phyloP scores from a whole-genome alignment of 2,113 vertebrate species.

The Ceratotherium simum region DNA sequence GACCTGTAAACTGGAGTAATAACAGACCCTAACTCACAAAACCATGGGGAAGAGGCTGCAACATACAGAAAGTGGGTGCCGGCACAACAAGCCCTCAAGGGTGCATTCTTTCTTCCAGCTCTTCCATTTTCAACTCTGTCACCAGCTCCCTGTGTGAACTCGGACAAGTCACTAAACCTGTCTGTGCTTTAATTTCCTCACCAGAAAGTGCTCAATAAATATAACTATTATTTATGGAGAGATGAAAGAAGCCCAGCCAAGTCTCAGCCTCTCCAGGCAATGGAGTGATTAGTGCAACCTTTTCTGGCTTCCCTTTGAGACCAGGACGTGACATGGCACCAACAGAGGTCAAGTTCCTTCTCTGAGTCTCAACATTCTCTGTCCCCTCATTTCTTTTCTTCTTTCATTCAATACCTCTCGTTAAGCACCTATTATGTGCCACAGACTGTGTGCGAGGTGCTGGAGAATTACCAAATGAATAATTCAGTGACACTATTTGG shows the following conservation, averaged over 20 bases:
- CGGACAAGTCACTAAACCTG: not conserved
- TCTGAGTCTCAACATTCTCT: not conserved
- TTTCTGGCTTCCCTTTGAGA: not conserved
- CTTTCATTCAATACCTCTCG: not conserved
- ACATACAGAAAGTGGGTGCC: not conserved
- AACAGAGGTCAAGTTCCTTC: not conserved
- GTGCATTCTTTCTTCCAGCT: not conserved
- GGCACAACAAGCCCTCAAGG: rapidly evolving
- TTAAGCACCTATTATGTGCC: not conserved
- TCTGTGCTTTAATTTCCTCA: not conserved
- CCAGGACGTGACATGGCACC: too few species aligned
- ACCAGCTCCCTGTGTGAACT: not conserved
- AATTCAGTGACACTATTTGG: not conserved
- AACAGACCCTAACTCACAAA: not conserved
- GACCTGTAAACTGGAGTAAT: not conserved
- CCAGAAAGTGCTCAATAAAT: not conserved
- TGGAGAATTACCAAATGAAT: not conserved
- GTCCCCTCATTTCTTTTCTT: not conserved
- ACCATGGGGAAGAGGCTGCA: not conserved
- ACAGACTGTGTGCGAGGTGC: not conserved
- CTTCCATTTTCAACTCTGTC: not conserved
- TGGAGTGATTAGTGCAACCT: not conserved
- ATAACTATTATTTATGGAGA: too few species aligned
- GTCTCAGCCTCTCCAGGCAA: not conserved
- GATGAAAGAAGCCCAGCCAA: not conserved